Conservation (phyloP, 2,113 vertebrate species). For the Phalacrocorax carbo region DNA sequence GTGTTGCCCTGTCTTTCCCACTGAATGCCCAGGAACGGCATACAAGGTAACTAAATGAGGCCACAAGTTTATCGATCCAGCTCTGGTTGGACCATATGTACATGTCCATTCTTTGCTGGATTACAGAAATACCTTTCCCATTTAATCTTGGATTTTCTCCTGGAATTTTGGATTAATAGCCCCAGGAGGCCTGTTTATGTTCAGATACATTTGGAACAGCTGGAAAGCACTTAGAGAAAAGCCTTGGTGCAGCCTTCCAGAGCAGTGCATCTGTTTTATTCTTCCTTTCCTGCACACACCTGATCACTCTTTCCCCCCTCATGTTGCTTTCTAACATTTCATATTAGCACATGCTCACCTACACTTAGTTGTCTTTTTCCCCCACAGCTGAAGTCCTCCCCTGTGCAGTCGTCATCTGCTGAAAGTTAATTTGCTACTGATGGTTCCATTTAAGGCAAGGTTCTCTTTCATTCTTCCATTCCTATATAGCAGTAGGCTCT, state of each 20-base stretch:
- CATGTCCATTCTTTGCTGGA: not conserved
- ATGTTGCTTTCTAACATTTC: not conserved
- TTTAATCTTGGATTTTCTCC: constrained; percentile 43
- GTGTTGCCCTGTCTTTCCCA: not conserved
- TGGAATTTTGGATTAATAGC: constrained; percentile 29
- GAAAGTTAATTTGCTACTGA: constrained; percentile 22
- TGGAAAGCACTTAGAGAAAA: constrained; percentile 10
- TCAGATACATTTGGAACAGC: constrained; percentile 35
- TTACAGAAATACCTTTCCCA: constrained; percentile 30
- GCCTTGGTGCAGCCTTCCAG: not conserved
- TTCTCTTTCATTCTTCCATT: not conserved
- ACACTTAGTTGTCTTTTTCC: not conserved
- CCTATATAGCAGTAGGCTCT: not conserved
- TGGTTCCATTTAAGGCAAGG: not conserved
- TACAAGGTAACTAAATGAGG: not conserved
- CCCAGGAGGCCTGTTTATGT: not conserved
- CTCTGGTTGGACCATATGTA: not conserved
- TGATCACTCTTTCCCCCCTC: not conserved
- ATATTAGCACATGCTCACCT: not conserved
- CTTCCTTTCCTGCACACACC: not conserved
- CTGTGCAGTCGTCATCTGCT: not conserved
- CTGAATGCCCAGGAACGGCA: not conserved
- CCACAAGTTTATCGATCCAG: not conserved
- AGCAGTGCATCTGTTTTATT: not conserved
- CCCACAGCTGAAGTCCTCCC: not conserved